phyloP scores from a whole-genome alignment of 2,888 invertebrate species.

The Empis livida region DNA sequence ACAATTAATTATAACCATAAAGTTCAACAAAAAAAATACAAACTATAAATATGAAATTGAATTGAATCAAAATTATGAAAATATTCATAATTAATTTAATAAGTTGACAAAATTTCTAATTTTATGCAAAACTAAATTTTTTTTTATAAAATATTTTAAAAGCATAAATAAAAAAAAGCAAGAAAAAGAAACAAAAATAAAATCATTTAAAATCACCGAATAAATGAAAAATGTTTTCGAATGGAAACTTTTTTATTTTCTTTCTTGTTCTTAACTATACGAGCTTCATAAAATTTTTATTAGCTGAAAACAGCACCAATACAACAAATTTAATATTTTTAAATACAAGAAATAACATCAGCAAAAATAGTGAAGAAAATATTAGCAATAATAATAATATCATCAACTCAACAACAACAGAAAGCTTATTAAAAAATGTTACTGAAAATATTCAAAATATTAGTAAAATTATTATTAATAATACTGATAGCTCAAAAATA shows the following conservation, averaged over 20 bases:
- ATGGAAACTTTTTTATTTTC: constrained; percentile 19
- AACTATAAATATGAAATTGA: too few relatives aligned
- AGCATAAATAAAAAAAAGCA: neutral
- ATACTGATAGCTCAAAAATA: neutral
- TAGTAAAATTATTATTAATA: neutral
- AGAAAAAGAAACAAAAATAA: neutral
- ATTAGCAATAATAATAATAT: neutral
- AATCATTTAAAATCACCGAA: neutral
- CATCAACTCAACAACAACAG: neutral
- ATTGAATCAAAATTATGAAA: neutral
- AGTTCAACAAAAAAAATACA: too few relatives aligned
- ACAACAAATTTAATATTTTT: constrained; percentile 10
- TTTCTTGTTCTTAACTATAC: constrained; percentile 17
- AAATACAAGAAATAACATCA: constrained; percentile 8
- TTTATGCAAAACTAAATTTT: neutral
- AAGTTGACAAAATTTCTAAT: neutral
- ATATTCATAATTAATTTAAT: neutral
- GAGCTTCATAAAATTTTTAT: constrained; percentile 15
- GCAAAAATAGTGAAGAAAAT: neutral
- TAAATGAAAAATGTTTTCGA: constrained; percentile 18
- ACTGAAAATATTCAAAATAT: neutral
- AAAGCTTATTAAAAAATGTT: too few relatives aligned
- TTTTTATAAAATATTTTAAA: neutral
- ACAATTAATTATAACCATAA: too few relatives aligned
- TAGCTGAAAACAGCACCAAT: constrained; percentile 16